Evolutionary conservation across 1,140 invertebrate species (phyloP).

Genomic region (Antheraea mylitta): DNA sequence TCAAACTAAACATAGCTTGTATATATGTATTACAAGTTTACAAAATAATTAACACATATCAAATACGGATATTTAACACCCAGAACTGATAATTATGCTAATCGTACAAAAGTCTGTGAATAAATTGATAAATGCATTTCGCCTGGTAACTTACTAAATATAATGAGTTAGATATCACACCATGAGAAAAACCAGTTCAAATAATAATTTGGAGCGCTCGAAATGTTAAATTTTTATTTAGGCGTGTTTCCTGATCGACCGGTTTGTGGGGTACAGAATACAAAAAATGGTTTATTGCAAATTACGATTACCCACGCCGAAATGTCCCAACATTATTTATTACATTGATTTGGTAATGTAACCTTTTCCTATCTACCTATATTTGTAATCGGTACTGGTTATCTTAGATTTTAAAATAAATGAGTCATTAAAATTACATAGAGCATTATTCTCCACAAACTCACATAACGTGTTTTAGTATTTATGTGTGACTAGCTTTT

Average conservation of each 20-base stretch:
- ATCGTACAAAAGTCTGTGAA: no score
- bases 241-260: constrained; percentile 30
- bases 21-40: no score
- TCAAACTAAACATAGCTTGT: no score
- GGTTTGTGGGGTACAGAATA: constrained; percentile 16
- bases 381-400: background rate
- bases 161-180: background rate
- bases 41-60: no score
- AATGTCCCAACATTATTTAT: background rate
- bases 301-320: background rate
- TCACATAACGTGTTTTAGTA: no score
- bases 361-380: constrained; percentile 1
- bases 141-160: background rate
- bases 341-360: background rate
- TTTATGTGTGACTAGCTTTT: no score
- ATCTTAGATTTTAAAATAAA: background rate
- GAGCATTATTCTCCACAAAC: no score
- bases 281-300: constrained; percentile 2
- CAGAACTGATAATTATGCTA: no score
- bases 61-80: no score
- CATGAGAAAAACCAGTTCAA: constrained; percentile 6
- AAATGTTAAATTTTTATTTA: constrained; percentile 26
- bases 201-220: constrained; percentile 18
- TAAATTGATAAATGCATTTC: background rate
- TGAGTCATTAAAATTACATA: background rate